Conservation (phyloP, 2,888 invertebrate species). For the Pardosa pseudoannulata region DNA sequence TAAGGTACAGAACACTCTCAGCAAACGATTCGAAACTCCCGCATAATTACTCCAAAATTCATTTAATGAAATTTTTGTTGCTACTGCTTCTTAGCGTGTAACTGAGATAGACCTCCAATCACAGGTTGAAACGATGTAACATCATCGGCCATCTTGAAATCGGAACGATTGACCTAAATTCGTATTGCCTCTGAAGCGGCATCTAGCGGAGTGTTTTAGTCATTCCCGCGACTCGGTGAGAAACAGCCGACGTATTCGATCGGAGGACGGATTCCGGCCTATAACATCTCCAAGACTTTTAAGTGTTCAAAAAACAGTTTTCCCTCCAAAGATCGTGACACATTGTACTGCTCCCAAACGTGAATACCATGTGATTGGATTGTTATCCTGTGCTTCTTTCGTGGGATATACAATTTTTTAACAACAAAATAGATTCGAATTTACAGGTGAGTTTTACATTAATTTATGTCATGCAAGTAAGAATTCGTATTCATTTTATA, state of each 20-base stretch:
- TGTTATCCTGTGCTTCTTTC: background rate
- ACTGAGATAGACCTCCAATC: background rate
- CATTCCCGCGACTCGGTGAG: background rate
- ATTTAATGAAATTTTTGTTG: background rate
- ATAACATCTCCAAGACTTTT: background rate
- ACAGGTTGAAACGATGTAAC: constrained; percentile 15
- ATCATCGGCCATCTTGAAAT: constrained; percentile 51
- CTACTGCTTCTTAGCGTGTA: background rate
- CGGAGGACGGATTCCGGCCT: background rate
- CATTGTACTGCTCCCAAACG: background rate
- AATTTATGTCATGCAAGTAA: too few species aligned
- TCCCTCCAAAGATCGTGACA: background rate
- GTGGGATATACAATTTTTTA: background rate
- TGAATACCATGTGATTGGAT: background rate
- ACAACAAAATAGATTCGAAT: too few species aligned
- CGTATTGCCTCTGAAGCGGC: constrained; percentile 52
- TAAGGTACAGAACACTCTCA: background rate
- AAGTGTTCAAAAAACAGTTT: background rate
- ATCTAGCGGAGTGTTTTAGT: constrained; percentile 57
- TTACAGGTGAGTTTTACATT: background rate
- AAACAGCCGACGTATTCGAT: background rate
- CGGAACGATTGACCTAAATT: constrained; percentile 58
- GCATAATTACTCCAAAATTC: constrained; percentile 16
- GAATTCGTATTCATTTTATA: too few species aligned
- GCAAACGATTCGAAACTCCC: constrained; percentile 31